Percentiles rank a stretch among this genome's conserved stretches.
These are phyloP conservation scores for Zaprionus obscuricornis DNA, from an alignment of 2,888 invertebrate species.

Conservation along the genomic window DNA sequence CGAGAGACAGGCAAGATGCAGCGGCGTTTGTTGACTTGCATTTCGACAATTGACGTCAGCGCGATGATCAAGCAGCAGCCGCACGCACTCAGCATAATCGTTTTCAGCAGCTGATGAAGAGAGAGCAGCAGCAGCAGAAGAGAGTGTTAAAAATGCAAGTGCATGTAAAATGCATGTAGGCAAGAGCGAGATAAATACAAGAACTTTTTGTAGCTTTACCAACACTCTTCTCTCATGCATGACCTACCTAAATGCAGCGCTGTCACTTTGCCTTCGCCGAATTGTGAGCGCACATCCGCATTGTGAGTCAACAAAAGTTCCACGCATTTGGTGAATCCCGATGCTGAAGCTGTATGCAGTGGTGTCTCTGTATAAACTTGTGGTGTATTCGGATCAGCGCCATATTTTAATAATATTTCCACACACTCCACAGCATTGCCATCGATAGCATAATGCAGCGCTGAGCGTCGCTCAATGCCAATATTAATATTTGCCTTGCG, in stretches of 20 bases:
- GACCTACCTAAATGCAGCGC: conserved; percentile 88
- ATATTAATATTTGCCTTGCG: conserved; percentile 92
- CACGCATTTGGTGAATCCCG: conserved; percentile 88
- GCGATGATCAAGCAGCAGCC: conserved; percentile 88
- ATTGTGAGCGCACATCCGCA: conserved; percentile 90
- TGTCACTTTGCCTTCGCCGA: conserved; percentile 89
- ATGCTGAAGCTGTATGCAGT: conserved; percentile 90
- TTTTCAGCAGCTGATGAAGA: conserved; percentile 90
- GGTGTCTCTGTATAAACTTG: conserved; percentile 94
- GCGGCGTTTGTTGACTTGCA: conserved; percentile 90
- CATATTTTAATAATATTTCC: conserved; percentile 88
- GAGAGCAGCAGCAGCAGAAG: too few species aligned
- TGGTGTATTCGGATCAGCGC: conserved; percentile 92
- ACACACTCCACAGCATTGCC: conserved; percentile 90
- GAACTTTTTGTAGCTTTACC: too few species aligned
- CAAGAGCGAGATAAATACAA: too few species aligned
- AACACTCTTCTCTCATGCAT: too few species aligned
- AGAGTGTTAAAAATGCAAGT: too few species aligned
- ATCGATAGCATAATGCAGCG: conserved; percentile 93
- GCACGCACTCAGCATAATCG: conserved; percentile 91
- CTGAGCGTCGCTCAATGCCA: conserved; percentile 88
- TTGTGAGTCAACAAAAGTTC: conserved; percentile 90
- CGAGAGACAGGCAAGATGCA: conserved; percentile 92
- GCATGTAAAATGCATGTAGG: too few species aligned
- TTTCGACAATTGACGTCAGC: conserved; percentile 91